phyloP scores from a whole-genome alignment of 2,113 vertebrate species.

The Montifringilla adamsi region DNA sequence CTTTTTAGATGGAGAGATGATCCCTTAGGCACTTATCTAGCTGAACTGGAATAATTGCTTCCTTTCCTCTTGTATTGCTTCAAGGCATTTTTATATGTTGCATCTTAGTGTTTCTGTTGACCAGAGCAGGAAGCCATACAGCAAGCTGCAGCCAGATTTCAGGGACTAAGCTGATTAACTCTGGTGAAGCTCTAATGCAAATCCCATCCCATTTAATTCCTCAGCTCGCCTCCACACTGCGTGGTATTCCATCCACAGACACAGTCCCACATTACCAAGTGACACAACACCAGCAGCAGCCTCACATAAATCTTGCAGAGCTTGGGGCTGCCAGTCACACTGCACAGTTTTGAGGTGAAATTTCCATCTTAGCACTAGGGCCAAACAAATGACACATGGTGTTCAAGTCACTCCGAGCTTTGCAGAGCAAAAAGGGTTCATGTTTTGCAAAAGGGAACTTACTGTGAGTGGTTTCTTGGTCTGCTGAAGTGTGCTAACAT shows the following conservation, averaged over 20 bases:
- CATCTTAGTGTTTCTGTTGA: slow-evolving; percentile 48
- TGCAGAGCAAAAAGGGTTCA: background rate
- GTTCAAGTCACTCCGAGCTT: background rate
- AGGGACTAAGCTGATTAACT: slow-evolving; percentile 66
- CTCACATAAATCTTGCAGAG: background rate
- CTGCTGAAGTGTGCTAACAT: background rate
- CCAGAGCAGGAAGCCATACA: slow-evolving; percentile 62
- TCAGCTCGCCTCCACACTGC: slow-evolving; percentile 4
- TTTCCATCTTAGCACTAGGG: background rate
- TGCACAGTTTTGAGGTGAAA: background rate
- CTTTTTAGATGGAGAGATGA: slow-evolving; percentile 8
- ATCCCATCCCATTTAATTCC: slow-evolving; percentile 55
- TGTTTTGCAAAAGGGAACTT: background rate
- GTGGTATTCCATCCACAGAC: background rate
- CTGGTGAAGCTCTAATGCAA: slow-evolving; percentile 55
- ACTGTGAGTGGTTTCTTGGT: background rate
- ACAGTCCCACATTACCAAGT: background rate
- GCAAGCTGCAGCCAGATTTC: slow-evolving; percentile 67
- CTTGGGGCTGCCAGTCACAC: background rate
- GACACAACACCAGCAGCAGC: background rate
- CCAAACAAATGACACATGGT: accelerated
- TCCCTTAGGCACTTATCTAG: slow-evolving; percentile 49
- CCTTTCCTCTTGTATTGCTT: slow-evolving; percentile 53
- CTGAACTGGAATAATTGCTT: slow-evolving; percentile 58
- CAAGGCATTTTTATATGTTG: slow-evolving; percentile 34